These are phyloP conservation scores for Bradypodion pumilum DNA, from an alignment of 2,797 vertebrate species.

Conservation along the genomic window DNA sequence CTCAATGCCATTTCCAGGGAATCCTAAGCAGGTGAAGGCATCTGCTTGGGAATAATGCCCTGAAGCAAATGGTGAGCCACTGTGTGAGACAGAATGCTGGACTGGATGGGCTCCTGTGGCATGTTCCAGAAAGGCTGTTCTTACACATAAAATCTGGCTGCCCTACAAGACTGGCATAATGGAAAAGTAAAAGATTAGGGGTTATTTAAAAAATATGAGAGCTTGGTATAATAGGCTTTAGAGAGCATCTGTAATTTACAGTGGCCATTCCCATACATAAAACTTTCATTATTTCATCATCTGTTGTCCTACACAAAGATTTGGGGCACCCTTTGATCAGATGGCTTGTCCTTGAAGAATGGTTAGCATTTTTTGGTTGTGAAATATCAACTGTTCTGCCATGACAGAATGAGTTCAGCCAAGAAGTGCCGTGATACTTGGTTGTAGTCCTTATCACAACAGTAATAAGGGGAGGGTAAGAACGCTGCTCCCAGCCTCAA, in stretches of 20 bases:
- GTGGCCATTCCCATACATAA: conserved; percentile 67
- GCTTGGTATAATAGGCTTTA: conserved; percentile 57
- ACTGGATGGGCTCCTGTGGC: too few species aligned
- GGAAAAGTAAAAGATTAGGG: conserved; percentile 48
- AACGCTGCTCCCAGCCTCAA: background rate
- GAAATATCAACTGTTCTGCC: conserved; percentile 57
- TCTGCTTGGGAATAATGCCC: too few species aligned
- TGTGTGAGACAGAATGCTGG: too few species aligned
- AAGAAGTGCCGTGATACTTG: conserved; percentile 46
- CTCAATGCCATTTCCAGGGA: too few species aligned
- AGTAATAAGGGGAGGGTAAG: conserved; percentile 39
- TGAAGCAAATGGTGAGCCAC: too few species aligned
- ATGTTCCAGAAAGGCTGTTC: too few species aligned
- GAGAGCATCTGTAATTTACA: conserved; percentile 65
- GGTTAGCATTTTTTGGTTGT: conserved; percentile 60
- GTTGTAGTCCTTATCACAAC: conserved; percentile 25
- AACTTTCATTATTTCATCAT: conserved; percentile 41
- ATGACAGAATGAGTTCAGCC: conserved; percentile 66
- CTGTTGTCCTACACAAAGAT: conserved; percentile 65
- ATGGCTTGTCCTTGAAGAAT: conserved; percentile 70
- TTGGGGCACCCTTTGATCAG: conserved; percentile 69
- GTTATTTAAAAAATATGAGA: conserved; percentile 57
- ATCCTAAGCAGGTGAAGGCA: too few species aligned
- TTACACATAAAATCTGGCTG: too few species aligned
- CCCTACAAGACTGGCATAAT: too few species aligned